A percentile compares a stretch with the other conserved stretches of the same genome.
Evolutionary conservation across 2,888 invertebrate genomes (phyloP).

Genomic region (Acronicta alni): DNA sequence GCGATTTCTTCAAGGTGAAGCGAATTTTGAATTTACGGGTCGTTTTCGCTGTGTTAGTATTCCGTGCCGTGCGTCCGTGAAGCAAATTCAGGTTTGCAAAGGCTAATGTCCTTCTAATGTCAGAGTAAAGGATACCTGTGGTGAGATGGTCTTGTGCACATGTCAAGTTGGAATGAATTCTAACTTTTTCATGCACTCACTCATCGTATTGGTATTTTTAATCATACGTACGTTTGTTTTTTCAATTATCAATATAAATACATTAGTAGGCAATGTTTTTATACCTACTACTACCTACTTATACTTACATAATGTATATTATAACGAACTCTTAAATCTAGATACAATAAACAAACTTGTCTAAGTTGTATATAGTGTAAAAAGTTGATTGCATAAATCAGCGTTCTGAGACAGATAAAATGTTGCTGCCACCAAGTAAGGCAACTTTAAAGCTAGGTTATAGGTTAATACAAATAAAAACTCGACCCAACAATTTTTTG

Average conservation of each 20-base stretch:
- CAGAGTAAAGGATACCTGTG: background rate
- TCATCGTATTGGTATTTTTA: no score
- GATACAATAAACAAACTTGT: slow-evolving; percentile 4
- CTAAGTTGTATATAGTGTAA: slow-evolving; percentile 6
- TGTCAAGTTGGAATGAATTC: no score
- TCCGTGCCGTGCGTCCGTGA: background rate
- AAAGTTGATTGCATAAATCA: slow-evolving; percentile 52
- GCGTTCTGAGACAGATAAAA: slow-evolving; percentile 42
- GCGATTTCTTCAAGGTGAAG: slow-evolving; percentile 40
- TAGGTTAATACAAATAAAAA: slow-evolving; percentile 47
- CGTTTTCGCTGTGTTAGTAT: slow-evolving; percentile 3
- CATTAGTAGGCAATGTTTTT: no score
- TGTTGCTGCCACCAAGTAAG: slow-evolving; percentile 47
- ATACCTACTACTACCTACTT: no score
- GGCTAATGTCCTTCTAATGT: slow-evolving; percentile 1
- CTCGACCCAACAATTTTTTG: slow-evolving; percentile 46
- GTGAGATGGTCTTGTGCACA: background rate
- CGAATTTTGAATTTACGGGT: slow-evolving; percentile 6
- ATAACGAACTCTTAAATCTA: background rate
- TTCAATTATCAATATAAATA: no score
- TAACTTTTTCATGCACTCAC: no score
- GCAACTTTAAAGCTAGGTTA: slow-evolving; percentile 47
- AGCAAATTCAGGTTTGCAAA: slow-evolving; percentile 20
- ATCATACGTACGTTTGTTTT: no score
- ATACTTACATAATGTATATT: background rate